phyloP scores from a whole-genome alignment of 2,888 invertebrate species.

The Calliopum simillimum region DNA sequence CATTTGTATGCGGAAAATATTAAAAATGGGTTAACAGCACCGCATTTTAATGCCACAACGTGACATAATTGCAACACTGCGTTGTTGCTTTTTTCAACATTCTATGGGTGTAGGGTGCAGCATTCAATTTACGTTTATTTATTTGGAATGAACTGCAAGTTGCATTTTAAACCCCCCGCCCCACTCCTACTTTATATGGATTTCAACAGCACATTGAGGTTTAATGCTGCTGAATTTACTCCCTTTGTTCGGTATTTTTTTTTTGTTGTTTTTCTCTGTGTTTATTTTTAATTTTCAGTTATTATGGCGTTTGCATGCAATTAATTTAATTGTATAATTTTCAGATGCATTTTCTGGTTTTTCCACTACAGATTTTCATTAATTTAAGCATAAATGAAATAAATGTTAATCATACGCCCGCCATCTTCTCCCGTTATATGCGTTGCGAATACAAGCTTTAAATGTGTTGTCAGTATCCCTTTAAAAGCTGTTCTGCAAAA shows the following conservation, averaged over 20 bases:
- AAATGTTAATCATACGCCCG: too few relatives aligned
- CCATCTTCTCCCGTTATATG: too few relatives aligned
- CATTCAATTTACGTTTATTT: constrained; percentile 21
- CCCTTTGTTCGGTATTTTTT: background rate
- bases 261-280: constrained; percentile 1
- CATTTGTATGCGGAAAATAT: constrained; percentile 11
- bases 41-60: constrained; percentile 10
- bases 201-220: background rate
- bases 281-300: constrained; percentile 28
- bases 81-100: background rate
- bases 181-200: background rate
- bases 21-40: constrained; percentile 10
- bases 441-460: too few relatives aligned
- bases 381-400: too few relatives aligned
- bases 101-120: background rate
- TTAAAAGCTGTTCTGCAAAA: too few relatives aligned
- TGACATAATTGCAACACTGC: background rate
- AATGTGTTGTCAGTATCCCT: too few relatives aligned
- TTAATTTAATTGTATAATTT: constrained; percentile 2
- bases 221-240: background rate
- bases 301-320: constrained; percentile 25
- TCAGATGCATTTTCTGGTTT: too few relatives aligned
- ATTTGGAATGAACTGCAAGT: background rate
- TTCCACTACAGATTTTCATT: too few relatives aligned
- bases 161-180: background rate